Evolutionary conservation across 2,888 invertebrate species (phyloP).

Genomic region (Polyploca ridens): DNA sequence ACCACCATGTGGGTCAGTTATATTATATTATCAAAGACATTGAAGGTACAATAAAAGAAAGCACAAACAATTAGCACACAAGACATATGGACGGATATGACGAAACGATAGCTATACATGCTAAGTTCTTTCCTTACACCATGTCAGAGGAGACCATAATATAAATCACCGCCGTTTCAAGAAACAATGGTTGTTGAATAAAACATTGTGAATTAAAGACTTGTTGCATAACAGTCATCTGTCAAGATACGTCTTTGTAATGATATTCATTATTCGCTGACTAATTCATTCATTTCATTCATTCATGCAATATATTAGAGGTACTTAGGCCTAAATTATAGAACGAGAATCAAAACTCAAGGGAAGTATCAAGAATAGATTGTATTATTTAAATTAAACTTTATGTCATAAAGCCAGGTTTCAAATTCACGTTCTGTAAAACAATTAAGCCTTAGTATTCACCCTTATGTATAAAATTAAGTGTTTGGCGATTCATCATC

Average conservation of each 20-base stretch:
- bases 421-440: too few species aligned
- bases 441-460: not conserved
- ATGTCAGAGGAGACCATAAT: conserved; percentile 36
- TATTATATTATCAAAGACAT: not conserved
- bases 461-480: not conserved
- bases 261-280: conserved; percentile 5
- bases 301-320: not conserved
- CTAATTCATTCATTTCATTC: not conserved
- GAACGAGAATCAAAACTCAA: too few species aligned
- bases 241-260: conserved; percentile 6
- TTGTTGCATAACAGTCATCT: conserved; percentile 22
- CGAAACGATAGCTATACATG: conserved; percentile 2
- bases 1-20: too few species aligned
- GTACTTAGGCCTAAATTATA: not conserved
- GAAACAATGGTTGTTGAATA: conserved; percentile 51
- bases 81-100: not conserved
- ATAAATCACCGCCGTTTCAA: conserved; percentile 46
- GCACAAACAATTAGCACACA: not conserved
- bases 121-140: conserved; percentile 40
- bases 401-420: too few species aligned
- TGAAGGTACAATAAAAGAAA: not conserved
- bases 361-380: too few species aligned
- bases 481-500: not conserved
- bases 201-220: conserved; percentile 46
- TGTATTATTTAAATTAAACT: too few species aligned